Conservation (phyloP, 2,797 vertebrate genomes). For the Lindbergichthys nudifrons region DNA sequence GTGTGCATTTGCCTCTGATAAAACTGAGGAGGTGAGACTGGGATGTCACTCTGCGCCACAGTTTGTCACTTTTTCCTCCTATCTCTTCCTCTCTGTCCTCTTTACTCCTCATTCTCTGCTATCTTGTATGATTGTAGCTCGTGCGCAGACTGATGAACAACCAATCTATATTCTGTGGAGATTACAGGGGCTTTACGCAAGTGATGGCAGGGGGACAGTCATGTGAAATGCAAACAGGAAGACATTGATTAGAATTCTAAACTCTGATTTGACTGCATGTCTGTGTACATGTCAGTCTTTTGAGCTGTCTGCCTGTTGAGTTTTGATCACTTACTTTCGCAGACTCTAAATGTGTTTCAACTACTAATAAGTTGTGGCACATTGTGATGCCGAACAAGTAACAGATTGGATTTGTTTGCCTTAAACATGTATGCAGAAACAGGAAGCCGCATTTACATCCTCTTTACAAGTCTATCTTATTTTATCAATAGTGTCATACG, state of each 20-base stretch:
- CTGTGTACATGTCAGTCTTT: slow-evolving; percentile 21
- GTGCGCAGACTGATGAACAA: slow-evolving; percentile 68
- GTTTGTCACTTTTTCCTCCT: slow-evolving; percentile 7
- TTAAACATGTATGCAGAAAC: slow-evolving; percentile 57
- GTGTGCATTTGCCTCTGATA: slow-evolving; percentile 48
- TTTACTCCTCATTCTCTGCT: slow-evolving; percentile 52
- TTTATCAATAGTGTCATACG: slow-evolving; percentile 31
- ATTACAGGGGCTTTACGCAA: slow-evolving; percentile 65
- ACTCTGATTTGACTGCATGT: slow-evolving; percentile 49
- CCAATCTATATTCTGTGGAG: slow-evolving; percentile 68
- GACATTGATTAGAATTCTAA: slow-evolving; percentile 64
- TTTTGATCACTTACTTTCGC: slow-evolving; percentile 35
- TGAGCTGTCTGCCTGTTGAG: slow-evolving; percentile 28
- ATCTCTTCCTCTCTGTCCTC: slow-evolving; percentile 39
- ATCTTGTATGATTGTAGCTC: slow-evolving; percentile 58
- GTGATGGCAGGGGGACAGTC: slow-evolving; percentile 59
- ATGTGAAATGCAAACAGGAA: slow-evolving; percentile 71
- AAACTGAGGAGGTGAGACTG: slow-evolving; percentile 57
- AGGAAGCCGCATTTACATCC: slow-evolving; percentile 27
- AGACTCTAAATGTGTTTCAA: slow-evolving; percentile 14
- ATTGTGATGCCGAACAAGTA: slow-evolving; percentile 39
- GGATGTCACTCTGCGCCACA: slow-evolving; percentile 35
- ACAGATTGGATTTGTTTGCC: slow-evolving; percentile 38
- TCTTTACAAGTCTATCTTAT: slow-evolving; percentile 21
- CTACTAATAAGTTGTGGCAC: not conserved